Base-by-base conservation (phyloP, 2,888 invertebrate species). In the Gerris lacustris region DNA sequence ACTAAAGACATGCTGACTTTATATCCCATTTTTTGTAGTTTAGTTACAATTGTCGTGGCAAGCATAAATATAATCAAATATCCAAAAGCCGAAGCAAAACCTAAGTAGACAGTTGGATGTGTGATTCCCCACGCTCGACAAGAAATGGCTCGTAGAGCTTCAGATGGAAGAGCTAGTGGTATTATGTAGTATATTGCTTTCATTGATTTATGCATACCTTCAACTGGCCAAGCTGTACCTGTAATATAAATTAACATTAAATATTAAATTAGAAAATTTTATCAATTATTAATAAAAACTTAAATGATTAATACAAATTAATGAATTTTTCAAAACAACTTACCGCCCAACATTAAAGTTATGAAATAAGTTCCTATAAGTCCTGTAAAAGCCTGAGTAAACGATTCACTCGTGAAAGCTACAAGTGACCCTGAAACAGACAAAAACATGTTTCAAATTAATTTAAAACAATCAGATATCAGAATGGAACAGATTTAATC, bases 151-250 rank as follows among this genome's bases (percentile, higher is more conserved):
- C 94, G 82, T 69, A 94, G 83, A 0, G 93, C 87, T 73, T 87
- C 86, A 0, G 90, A 86, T 0, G 93, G 88, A 69, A 91, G 81
- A 0, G 94, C 95, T 78, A 92, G 89, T 0, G 95, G 95, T 6
- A 92, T 82, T 0, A 82, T 79, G 67, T 87, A 81, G 6, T 90
- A 87, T 63, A 91, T 71, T 75, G 86, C 84, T 69, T 84, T 83
- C 0, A 90, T 79, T 0, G 81, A 77, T 17, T 79, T 78, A 0
- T 89, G 86, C 18, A 73, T 71, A 4, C 73, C 74, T 67, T 74
- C 70, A 2, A 73, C 68, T 11, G 75, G 75, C 75, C 75, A 75
- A 4, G 73, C 44, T 68, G 75, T 73, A 31, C 75, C 74, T 75
- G 67, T 6, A 55, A 45, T 18, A 66, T 47, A 15, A 62, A 31